Conservation (phyloP, 2,113 vertebrate species). For the Proterorhinus semilunaris region DNA sequence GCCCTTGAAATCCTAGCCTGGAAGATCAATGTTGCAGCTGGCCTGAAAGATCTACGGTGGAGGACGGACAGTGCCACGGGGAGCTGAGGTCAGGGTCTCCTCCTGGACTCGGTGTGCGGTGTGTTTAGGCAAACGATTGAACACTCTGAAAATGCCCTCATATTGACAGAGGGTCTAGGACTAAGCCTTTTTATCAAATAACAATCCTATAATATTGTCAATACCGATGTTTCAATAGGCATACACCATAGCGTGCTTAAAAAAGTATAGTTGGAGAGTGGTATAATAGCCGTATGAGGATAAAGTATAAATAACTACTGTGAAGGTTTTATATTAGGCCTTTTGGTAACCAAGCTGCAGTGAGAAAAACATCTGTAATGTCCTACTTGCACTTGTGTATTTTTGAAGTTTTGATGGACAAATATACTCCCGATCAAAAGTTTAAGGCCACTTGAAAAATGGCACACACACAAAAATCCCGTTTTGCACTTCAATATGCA, state of each 20-base stretch:
- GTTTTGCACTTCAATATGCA: too few relatives aligned
- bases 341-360: not conserved
- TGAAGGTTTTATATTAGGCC: not conserved
- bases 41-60: conserved; percentile 44
- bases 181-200: not conserved
- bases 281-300: not conserved
- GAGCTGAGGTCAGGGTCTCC: conserved; percentile 64
- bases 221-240: not conserved
- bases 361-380: not conserved
- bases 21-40: conserved; percentile 77
- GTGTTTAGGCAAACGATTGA: conserved; percentile 58
- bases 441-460: too few relatives aligned
- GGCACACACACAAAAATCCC: too few relatives aligned
- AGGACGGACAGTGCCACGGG: conserved; percentile 20
- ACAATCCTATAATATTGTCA: conserved; percentile 1
- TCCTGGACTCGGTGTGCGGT: conserved; percentile 59
- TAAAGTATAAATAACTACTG: not conserved
- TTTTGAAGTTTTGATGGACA: not conserved
- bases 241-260: not conserved
- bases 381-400: not conserved
- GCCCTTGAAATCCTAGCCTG: conserved; percentile 70
- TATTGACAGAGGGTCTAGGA: conserved; percentile 27
- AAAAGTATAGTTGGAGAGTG: not conserved
- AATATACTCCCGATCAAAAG: too few relatives aligned
- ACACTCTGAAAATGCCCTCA: conserved; percentile 51